phyloP scores from a whole-genome alignment of 2,797 vertebrate genomes.

The Hemitrygon akajei region DNA sequence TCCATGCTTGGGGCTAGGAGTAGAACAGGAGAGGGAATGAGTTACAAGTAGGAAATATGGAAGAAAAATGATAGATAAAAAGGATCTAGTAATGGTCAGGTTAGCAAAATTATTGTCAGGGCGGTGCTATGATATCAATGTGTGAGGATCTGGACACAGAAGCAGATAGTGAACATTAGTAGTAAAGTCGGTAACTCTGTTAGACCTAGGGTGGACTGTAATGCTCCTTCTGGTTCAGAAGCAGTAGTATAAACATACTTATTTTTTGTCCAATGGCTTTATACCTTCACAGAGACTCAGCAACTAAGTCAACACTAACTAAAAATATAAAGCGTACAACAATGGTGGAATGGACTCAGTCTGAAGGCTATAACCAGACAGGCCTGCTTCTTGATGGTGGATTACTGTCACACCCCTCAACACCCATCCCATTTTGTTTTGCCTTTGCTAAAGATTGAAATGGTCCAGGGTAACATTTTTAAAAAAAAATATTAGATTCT shows the following conservation, averaged over 20 bases:
- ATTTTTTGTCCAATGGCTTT: background rate
- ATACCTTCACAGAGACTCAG: background rate
- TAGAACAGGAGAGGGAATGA: background rate
- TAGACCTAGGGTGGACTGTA: background rate
- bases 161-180: background rate
- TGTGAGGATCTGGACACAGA: background rate
- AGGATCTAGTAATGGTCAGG: too few relatives aligned
- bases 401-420: background rate
- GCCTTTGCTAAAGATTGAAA: background rate
- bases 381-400: background rate
- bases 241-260: background rate
- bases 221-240: background rate
- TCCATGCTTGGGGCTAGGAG: background rate
- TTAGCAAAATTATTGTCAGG: background rate
- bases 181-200: background rate
- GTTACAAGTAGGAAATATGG: too few relatives aligned
- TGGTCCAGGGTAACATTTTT: background rate
- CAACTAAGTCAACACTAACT: background rate
- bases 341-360: background rate
- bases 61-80: too few relatives aligned
- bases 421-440: background rate
- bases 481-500: background rate
- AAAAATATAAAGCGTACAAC: background rate
- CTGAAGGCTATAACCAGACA: background rate
- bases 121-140: background rate